These are phyloP conservation scores for Puma concolor DNA, from an alignment of 2,113 vertebrate species.

Conservation along the genomic window DNA sequence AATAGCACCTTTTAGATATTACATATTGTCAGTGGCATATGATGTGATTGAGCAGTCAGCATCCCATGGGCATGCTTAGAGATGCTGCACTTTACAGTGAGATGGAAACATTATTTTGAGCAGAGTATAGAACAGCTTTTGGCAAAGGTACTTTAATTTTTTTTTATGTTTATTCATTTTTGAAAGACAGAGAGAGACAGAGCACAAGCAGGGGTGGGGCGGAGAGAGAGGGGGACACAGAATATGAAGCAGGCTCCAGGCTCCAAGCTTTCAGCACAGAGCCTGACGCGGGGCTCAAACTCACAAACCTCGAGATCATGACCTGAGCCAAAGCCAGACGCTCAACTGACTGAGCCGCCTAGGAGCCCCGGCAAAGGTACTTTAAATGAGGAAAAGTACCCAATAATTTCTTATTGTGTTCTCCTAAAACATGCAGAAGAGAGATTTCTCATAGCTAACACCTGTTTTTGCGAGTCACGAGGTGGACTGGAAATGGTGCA, in stretches of 20 bases:
- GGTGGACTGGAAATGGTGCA: neutral
- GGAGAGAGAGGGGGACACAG: no score
- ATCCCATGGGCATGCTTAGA: neutral
- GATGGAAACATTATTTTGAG: neutral
- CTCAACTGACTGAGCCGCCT: no score
- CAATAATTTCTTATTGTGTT: neutral
- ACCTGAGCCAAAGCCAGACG: no score
- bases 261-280: no score
- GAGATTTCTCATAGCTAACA: neutral
- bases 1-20: neutral
- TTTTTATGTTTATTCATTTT: no score
- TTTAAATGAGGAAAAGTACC: slow-evolving; percentile 9
- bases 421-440: neutral
- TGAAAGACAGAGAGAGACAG: no score
- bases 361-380: neutral
- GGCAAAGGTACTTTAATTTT: slow-evolving; percentile 16
- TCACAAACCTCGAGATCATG: no score
- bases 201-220: no score
- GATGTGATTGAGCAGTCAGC: neutral
- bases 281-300: no score
- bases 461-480: neutral
- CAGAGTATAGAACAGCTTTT: neutral
- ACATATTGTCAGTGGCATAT: no score
- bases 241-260: no score
- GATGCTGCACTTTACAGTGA: neutral